Evolutionary conservation across 1,140 invertebrate genomes (phyloP).

Genomic region (Solenopsis invicta): DNA sequence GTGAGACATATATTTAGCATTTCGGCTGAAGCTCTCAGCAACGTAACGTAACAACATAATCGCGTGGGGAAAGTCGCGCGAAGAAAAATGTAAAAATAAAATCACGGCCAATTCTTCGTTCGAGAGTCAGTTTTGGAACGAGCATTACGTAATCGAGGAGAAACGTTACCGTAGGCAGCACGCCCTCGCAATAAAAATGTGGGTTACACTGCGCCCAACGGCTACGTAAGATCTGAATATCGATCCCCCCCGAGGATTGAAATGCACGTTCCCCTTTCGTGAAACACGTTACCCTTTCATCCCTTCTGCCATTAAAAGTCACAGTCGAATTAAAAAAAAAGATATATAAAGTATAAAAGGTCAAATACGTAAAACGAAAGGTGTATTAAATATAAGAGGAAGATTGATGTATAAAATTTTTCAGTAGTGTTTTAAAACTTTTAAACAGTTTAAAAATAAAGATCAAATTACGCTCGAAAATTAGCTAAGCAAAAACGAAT

Average conservation of each 20-base stretch:
- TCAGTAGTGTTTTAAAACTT: neutral
- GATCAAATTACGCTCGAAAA: too few species aligned
- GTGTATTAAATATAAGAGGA: neutral
- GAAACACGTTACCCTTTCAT: neutral
- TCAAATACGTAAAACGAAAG: neutral
- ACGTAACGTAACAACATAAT: conserved; percentile 21
- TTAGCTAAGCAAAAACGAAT: too few species aligned
- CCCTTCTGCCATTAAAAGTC: neutral
- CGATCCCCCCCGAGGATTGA: neutral
- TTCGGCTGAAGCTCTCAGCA: neutral
- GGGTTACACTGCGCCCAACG: neutral
- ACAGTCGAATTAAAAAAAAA: conserved; percentile 7
- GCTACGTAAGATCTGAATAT: conserved; percentile 24
- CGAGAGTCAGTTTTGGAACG: neutral
- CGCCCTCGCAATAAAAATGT: conserved; percentile 42
- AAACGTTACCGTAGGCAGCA: conserved; percentile 1
- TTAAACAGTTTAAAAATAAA: neutral
- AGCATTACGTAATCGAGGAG: conserved; percentile 42
- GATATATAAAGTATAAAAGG: neutral
- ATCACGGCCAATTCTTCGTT: neutral
- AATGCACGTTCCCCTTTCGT: neutral
- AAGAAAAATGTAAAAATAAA: conserved; percentile 48
- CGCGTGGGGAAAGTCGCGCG: neutral
- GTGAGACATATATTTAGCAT: neutral
- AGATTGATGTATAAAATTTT: neutral